A percentile compares a stretch with the other conserved stretches of the same genome.
phyloP scores from a whole-genome alignment of 1,140 invertebrate genomes.

The Conopomorpha cramerella region DNA sequence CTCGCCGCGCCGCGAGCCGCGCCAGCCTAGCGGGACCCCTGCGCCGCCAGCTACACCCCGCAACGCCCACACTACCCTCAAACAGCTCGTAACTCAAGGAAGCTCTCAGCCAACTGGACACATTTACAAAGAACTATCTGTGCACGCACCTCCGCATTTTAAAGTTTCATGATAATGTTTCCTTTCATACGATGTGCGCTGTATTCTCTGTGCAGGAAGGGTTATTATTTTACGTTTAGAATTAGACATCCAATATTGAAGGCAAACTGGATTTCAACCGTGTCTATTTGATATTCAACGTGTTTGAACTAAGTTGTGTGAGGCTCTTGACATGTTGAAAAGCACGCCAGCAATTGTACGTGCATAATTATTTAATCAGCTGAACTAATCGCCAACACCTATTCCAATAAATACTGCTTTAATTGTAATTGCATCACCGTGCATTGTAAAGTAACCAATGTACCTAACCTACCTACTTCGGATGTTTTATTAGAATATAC shows the following conservation, averaged over 20 bases:
- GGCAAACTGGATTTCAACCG: constrained; percentile 41
- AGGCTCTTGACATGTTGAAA: too few species aligned
- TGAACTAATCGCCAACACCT: too few species aligned
- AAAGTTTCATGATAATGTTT: constrained; percentile 23
- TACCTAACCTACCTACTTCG: too few species aligned
- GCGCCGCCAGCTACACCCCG: constrained; percentile 7
- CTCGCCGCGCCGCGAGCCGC: constrained; percentile 16
- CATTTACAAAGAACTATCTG: constrained; percentile 40
- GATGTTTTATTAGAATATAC: too few species aligned
- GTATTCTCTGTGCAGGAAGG: constrained; percentile 13
- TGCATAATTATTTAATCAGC: too few species aligned
- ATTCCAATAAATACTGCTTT: too few species aligned
- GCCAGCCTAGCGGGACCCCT: constrained; percentile 15
- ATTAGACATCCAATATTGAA: constrained; percentile 32
- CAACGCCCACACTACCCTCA: constrained; percentile 9
- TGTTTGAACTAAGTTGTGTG: too few species aligned
- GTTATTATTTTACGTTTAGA: too few species aligned
- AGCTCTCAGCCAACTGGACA: constrained; percentile 24
- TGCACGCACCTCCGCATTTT: constrained; percentile 40
- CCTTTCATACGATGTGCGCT: constrained; percentile 13
- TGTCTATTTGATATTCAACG: too few species aligned
- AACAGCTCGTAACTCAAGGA: constrained; percentile 13
- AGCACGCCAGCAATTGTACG: too few species aligned
- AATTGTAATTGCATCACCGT: too few species aligned
- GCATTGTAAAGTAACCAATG: too few species aligned